Evolutionary conservation across 2,888 invertebrate genomes (phyloP), one percentile per base, ranked within the genome.

Genomic region (Hirtodrosophila trivittata): DNA sequence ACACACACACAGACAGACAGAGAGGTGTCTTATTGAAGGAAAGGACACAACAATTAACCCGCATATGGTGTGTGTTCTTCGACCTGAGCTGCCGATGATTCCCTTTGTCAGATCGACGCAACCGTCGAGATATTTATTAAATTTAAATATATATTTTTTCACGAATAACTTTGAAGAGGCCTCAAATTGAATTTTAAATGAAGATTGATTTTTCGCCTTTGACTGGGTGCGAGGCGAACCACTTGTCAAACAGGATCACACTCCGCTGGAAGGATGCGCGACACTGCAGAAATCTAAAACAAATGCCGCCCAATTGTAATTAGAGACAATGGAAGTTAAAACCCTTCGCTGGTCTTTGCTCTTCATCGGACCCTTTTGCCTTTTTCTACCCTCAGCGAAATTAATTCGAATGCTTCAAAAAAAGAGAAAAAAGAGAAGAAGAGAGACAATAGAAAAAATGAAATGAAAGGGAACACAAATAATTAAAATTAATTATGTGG

Each of bases 401-500:
- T 80, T 75, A 85, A 85, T 78, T 75, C 86, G 64, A 82, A 68
- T 65, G 70, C 59, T 68, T 38, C 39, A 42, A 28, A 39, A 28
- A 49, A 18, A 41, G 41, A 54, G n/a, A 30, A 52, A 33, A 38
- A 14, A 30, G 7, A 30, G n/a, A 39, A 16, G 6, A 30, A 28
- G 16, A 50, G 28, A 35, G 18, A 32, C 45, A 18, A 45, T 43
- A 54, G n/a, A 33, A 52, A 33, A 38, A 14, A 26, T 10, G 1
- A 13, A 18, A 13, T 16, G 18, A 18, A 14, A 1, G 33, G 9
- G 47, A 77, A 68, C 78, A 71, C 77, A 78, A 78, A 85, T 85
- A 85, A 80, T 85, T 78, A 80, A 80, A 80, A 80, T 80, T 80
- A 80, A 80, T 80, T 80, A 83, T 83, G 86, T 78, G 80, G 86